Evolutionary conservation across 2,797 vertebrate species (phyloP).

Genomic region (Dipus sagitta): DNA sequence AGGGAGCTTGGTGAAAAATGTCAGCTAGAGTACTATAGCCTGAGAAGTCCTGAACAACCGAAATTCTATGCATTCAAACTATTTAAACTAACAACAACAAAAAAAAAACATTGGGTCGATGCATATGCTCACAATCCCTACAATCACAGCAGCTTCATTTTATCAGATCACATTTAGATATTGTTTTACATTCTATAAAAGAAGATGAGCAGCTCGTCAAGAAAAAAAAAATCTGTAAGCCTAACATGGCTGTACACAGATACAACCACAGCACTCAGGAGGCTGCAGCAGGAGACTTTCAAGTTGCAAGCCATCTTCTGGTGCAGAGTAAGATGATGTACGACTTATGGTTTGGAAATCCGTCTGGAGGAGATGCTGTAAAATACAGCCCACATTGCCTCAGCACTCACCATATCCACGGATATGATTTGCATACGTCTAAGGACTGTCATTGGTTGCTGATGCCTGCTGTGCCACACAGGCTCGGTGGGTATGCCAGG

Average conservation of each 20-base stretch:
- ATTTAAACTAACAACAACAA: background rate
- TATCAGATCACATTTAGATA: background rate
- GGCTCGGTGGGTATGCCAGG: background rate
- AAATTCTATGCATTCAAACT: background rate
- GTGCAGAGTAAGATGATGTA: background rate
- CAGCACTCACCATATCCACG: background rate
- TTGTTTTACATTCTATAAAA: constrained; percentile 27
- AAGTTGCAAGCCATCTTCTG: background rate
- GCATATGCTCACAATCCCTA: background rate
- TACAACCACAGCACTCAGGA: background rate
- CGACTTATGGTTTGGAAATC: too few species aligned
- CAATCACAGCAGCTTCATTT: constrained; percentile 10
- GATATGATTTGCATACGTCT: background rate
- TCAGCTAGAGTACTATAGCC: background rate
- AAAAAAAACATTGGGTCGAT: background rate
- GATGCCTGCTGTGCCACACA: background rate
- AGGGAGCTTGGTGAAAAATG: constrained; percentile 34
- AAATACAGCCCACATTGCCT: background rate
- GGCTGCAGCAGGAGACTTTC: background rate
- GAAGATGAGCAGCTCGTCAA: background rate
- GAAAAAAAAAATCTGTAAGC: background rate
- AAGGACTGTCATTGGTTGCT: background rate
- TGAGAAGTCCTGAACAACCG: background rate
- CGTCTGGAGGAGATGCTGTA: background rate
- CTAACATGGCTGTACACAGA: background rate